phyloP scores from a whole-genome alignment of 2,888 invertebrate species.

The Thelaira solivaga region DNA sequence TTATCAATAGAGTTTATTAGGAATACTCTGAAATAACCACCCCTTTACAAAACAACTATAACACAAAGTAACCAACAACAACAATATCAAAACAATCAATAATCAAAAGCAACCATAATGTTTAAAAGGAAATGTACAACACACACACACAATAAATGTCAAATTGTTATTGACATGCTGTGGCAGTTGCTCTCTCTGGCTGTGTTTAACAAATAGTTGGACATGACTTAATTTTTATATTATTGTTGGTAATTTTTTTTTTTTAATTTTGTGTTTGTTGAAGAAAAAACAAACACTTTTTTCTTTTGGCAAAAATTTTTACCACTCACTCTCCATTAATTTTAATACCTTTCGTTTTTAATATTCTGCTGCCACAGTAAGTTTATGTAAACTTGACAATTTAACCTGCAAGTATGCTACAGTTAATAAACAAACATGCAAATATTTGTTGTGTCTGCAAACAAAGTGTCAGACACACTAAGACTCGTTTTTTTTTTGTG shows the following conservation, averaged over 20 bases:
- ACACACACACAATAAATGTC: slow-evolving; percentile 51
- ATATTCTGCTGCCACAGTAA: background rate
- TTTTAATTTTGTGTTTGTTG: background rate
- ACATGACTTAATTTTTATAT: slow-evolving; percentile 14
- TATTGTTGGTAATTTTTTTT: background rate
- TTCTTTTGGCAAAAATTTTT: no score
- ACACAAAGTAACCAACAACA: no score
- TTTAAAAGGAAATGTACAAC: background rate
- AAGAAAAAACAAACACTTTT: background rate
- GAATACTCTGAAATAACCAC: no score
- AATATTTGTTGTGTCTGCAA: slow-evolving; percentile 27
- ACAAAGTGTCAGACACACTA: background rate
- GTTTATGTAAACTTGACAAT: slow-evolving; percentile 20
- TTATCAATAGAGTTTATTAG: no score
- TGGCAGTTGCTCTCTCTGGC: slow-evolving; percentile 56
- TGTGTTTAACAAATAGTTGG: slow-evolving; percentile 45
- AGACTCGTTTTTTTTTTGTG: background rate
- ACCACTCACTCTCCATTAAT: no score
- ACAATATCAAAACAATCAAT: background rate
- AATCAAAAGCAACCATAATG: background rate
- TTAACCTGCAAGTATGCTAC: slow-evolving; percentile 38
- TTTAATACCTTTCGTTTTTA: no score
- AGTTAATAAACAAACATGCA: slow-evolving; percentile 15
- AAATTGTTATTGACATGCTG: slow-evolving; percentile 59
- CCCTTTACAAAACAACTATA: no score